These are phyloP conservation scores for Anthophora plumipes DNA, from an alignment of 2,888 invertebrate genomes.

Conservation along the genomic window DNA sequence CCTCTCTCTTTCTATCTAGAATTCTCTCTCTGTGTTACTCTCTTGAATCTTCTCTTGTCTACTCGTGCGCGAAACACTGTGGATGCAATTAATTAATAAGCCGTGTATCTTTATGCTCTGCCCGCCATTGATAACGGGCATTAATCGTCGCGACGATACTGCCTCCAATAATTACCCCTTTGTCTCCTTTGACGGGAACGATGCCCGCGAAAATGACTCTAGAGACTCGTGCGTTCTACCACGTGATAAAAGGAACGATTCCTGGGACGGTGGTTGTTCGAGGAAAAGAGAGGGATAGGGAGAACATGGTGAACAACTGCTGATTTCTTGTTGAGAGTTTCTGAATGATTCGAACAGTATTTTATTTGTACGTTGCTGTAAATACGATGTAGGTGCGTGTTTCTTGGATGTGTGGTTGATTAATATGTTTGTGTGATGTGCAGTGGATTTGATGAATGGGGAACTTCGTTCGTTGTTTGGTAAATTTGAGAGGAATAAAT, in stretches of 20 bases:
- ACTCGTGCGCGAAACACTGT: conserved; percentile 1
- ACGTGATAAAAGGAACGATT: neutral
- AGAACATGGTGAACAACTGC: neutral
- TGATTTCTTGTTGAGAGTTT: neutral
- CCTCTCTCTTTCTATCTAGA: neutral
- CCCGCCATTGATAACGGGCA: conserved; percentile 36
- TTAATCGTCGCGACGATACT: conserved; percentile 59
- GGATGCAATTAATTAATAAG: conserved; percentile 67
- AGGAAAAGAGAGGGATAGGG: no score
- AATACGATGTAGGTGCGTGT: no score
- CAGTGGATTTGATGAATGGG: neutral
- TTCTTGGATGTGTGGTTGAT: neutral
- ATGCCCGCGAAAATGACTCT: conserved; percentile 31
- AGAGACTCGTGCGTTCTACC: neutral
- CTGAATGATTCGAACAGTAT: neutral
- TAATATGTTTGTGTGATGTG: neutral
- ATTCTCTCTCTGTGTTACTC: no score
- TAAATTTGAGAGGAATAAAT: no score
- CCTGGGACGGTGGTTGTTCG: neutral
- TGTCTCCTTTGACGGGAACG: conserved; percentile 44
- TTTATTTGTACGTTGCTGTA: neutral
- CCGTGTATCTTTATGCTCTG: conserved; percentile 37
- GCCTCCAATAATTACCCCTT: conserved; percentile 62
- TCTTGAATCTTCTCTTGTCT: neutral
- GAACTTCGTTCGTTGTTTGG: neutral